A percentile compares a stretch with the other conserved stretches of the same genome.
phyloP scores from a whole-genome alignment of 1,140 invertebrate species.

The Varroa destructor region DNA sequence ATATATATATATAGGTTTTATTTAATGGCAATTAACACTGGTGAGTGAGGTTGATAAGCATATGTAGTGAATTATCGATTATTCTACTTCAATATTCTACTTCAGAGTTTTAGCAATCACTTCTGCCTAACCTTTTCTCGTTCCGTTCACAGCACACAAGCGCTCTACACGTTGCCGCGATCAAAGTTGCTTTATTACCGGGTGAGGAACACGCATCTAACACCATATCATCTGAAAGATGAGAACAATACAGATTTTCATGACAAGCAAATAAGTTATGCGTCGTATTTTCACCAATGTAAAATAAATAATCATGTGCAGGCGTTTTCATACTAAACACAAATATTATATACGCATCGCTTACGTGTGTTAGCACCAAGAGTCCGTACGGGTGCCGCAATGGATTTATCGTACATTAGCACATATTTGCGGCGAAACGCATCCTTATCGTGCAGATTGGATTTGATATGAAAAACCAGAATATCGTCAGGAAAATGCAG shows the following conservation, averaged over 20 bases:
- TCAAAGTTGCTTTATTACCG: conserved; percentile 2
- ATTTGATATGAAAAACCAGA: neutral
- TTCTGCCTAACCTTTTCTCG: neutral
- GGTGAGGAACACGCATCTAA: conserved; percentile 5
- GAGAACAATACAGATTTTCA: neutral
- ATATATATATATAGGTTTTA: no score
- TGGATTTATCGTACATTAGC: conserved; percentile 10
- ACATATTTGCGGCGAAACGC: neutral
- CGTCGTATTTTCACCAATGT: no score
- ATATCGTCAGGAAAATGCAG: conserved; percentile 22
- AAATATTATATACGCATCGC: no score
- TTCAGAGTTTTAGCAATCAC: no score
- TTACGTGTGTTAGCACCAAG: neutral
- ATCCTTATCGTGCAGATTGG: neutral
- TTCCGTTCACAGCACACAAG: conserved; percentile 12
- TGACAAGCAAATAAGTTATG: neutral
- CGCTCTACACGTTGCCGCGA: neutral
- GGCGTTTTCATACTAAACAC: no score
- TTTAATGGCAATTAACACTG: no score
- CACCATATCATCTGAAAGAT: neutral
- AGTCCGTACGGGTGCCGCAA: neutral
- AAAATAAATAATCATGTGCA: no score
- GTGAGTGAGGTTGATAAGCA: no score
- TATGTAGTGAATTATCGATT: no score
- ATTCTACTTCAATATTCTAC: no score